Conservation (phyloP, 1,140 invertebrate genomes). For the Lethrus apterus region DNA sequence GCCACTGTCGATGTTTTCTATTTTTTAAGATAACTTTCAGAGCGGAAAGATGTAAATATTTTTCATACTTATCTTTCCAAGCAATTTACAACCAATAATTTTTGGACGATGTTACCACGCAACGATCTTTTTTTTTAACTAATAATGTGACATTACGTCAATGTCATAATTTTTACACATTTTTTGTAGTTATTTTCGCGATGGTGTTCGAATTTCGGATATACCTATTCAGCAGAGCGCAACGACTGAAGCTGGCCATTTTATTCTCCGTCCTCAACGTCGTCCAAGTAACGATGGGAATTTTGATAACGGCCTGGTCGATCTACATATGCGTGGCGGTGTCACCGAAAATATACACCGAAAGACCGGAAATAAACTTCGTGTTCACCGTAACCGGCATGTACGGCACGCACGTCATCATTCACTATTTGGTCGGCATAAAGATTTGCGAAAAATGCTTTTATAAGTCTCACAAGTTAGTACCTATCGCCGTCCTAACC, state of each 20-base stretch:
- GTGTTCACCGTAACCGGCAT: slow-evolving; percentile 35
- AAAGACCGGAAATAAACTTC: slow-evolving; percentile 36
- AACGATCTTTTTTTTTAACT: neutral
- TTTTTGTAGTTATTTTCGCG: no score
- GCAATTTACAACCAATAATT: neutral
- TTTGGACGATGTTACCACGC: neutral
- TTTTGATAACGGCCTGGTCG: slow-evolving; percentile 26
- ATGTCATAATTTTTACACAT: no score
- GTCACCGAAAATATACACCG: slow-evolving; percentile 31
- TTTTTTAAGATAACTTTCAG: no score
- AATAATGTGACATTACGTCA: neutral
- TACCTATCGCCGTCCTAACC: slow-evolving; percentile 1
- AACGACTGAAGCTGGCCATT: slow-evolving; percentile 3
- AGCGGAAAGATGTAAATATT: no score
- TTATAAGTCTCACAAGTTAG: slow-evolving; percentile 34
- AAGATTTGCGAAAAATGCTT: slow-evolving; percentile 36
- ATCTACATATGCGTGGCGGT: slow-evolving; percentile 31
- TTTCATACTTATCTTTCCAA: no score
- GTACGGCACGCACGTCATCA: slow-evolving; percentile 32
- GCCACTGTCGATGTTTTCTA: no score
- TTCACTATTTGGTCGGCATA: slow-evolving; percentile 34
- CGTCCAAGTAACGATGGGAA: slow-evolving; percentile 21
- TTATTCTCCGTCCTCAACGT: slow-evolving; percentile 5
- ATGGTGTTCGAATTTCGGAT: slow-evolving; percentile 4
- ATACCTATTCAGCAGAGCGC: slow-evolving; percentile 4